Evolutionary conservation across 2,797 vertebrate genomes (phyloP), one percentile per base, ranked within the genome.

Genomic region (Xenopus petersii): DNA sequence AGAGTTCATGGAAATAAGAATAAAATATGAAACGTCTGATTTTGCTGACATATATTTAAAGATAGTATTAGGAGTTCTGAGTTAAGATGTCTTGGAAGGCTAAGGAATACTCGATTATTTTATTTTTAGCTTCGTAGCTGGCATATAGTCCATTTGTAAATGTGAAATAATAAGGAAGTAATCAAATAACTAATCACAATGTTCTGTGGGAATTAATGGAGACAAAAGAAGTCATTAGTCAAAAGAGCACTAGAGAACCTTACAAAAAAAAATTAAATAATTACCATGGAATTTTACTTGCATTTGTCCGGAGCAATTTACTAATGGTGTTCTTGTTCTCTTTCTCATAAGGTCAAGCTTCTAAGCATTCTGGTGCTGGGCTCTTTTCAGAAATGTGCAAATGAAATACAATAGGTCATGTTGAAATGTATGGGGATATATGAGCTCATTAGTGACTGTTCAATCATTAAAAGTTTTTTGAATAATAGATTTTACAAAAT

Each of bases 181-280:
- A 62, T 42, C 48, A 67, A 54, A 46, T 64, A 21, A 42, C 68
- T 60, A 59, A 61, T 60, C 33, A 15, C 54, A 51, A 49, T 33
- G 21, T 74, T 69, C 63, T 64, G 61, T 64, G 60, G 62, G 71
- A 65, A 78, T 74, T 70, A 64, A 46, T 60, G 63, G 56, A 55
- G 61, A 73, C 66, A 78, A 73, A 78, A 61, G 59, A 70, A 74
- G 54, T 42, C 54, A 70, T 79, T 73, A 79, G 51, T 79, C 64
- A 62, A 67, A 36, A n/a, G 66, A 60, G 60, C 42, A 70, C 64
- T 58, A 47, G 62, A 54, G 15, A 56, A 33, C 11, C 47, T 70
- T 30, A 30, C 26, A 30, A 30, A 61, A 9, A 12, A 70, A 56
- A 73, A 59, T 60, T 51, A 73, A 74, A 70, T 21, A 70, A 73